Evolutionary conservation across 2,113 vertebrate species (phyloP).

Genomic region (Chrysochloris asiatica): DNA sequence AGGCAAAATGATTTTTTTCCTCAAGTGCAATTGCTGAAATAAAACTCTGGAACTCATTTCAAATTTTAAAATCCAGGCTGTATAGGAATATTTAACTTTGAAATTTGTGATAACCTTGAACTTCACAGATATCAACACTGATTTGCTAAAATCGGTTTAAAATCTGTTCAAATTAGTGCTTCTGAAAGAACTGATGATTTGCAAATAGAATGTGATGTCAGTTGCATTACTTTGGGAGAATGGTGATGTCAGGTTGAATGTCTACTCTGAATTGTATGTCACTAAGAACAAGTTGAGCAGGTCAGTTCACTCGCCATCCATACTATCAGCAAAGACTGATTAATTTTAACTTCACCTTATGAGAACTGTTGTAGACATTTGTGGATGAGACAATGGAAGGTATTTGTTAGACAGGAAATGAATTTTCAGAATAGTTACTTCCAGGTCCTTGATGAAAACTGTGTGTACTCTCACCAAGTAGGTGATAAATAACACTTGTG

Average conservation of each 20-base stretch:
- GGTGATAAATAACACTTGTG: too few relatives aligned
- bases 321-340: slow-evolving; percentile 56
- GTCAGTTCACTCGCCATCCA: slow-evolving; percentile 39
- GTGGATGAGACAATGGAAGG: neutral
- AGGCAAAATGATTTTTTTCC: neutral
- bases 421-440: neutral
- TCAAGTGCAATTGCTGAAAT: neutral
- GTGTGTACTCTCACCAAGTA: too few relatives aligned
- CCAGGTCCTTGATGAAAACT: neutral
- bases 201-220: too few relatives aligned
- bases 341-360: slow-evolving; percentile 71
- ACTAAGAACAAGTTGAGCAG: slow-evolving; percentile 55
- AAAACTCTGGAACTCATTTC: neutral
- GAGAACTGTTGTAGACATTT: neutral
- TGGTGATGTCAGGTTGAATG: neutral
- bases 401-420: slow-evolving; percentile 4
- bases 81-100: neutral
- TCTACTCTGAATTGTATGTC: neutral
- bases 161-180: neutral
- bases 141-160: neutral
- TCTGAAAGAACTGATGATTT: neutral
- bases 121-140: neutral
- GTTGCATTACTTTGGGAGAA: neutral
- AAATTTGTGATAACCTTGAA: neutral
- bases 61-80: neutral